Conservation (phyloP, 2,888 invertebrate genomes). For the Tridacna crocea region DNA sequence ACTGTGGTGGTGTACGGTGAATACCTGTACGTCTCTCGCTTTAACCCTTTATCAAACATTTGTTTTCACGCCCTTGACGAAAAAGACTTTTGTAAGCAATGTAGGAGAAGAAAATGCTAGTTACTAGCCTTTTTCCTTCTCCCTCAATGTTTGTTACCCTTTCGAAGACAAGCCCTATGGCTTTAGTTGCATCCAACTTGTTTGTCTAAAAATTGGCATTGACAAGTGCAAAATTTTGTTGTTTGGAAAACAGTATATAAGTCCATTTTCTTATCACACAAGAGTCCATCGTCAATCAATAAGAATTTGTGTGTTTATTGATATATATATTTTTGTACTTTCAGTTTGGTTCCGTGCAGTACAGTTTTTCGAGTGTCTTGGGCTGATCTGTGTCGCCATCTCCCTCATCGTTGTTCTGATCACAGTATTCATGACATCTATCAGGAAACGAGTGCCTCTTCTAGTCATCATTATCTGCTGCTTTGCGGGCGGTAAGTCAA, state of each 20-base stretch:
- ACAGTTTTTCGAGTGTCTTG: conserved; percentile 76
- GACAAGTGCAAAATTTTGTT: not conserved
- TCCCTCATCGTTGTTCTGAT: conserved; percentile 70
- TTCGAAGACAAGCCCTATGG: too few species aligned
- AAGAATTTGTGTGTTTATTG: too few species aligned
- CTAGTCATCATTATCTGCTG: conserved; percentile 67
- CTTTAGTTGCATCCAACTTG: not conserved
- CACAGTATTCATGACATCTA: conserved; percentile 71
- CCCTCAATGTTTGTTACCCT: too few species aligned
- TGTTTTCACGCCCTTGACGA: too few species aligned
- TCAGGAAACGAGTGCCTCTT: conserved; percentile 71
- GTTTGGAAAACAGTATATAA: not conserved
- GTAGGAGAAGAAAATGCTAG: too few species aligned
- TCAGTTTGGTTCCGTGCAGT: conserved; percentile 74
- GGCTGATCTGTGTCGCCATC: conserved; percentile 68
- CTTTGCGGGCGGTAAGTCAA: conserved; percentile 71
- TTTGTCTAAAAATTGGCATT: not conserved
- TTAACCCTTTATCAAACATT: too few species aligned
- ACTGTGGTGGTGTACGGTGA: too few species aligned
- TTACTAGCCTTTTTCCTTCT: too few species aligned
- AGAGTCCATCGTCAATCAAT: too few species aligned
- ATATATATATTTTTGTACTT: conserved; percentile 32
- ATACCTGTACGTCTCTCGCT: too few species aligned
- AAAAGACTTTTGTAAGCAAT: too few species aligned
- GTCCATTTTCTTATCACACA: too few species aligned